Evolutionary conservation across 2,888 invertebrate species (phyloP).

Genomic region (Cephus pulcher): DNA sequence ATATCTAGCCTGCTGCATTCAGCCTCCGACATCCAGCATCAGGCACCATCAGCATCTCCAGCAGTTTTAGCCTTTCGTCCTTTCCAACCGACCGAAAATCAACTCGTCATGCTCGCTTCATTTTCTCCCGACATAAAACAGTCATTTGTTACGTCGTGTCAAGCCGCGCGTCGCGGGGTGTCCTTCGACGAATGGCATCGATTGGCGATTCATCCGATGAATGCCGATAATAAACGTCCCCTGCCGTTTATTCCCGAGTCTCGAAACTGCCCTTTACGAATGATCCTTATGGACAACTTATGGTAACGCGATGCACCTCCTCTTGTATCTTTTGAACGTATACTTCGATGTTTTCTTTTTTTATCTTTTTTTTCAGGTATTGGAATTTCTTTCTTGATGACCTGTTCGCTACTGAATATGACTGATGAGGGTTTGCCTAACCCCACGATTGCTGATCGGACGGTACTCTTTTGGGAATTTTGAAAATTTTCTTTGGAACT

Average conservation of each 20-base stretch:
- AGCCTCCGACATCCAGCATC: slow-evolving; percentile 8
- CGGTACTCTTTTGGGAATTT: background rate
- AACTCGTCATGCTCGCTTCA: slow-evolving; percentile 66
- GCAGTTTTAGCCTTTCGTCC: slow-evolving; percentile 16
- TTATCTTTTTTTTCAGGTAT: background rate
- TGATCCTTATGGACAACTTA: background rate
- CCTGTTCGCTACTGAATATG: background rate
- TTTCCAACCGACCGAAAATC: slow-evolving; percentile 57
- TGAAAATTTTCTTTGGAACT: background rate
- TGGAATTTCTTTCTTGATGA: background rate
- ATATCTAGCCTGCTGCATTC: background rate
- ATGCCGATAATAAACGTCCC: slow-evolving; percentile 55
- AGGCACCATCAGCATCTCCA: slow-evolving; percentile 25
- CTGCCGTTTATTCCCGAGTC: slow-evolving; percentile 9
- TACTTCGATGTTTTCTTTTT: background rate
- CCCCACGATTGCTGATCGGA: background rate
- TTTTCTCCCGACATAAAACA: slow-evolving; percentile 66
- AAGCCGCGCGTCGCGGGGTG: slow-evolving; percentile 61
- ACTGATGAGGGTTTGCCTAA: background rate
- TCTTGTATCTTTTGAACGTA: background rate
- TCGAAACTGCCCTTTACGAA: slow-evolving; percentile 1
- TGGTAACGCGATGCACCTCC: background rate
- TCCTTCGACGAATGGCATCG: slow-evolving; percentile 58
- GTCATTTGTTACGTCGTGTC: slow-evolving; percentile 66
- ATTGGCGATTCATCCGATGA: slow-evolving; percentile 65